A percentile compares a stretch with the other conserved stretches of the same genome.
These are phyloP conservation scores for Paramuricea clavata DNA, from an alignment of 92 coral and sea anemone species.

Conservation along the genomic window DNA sequence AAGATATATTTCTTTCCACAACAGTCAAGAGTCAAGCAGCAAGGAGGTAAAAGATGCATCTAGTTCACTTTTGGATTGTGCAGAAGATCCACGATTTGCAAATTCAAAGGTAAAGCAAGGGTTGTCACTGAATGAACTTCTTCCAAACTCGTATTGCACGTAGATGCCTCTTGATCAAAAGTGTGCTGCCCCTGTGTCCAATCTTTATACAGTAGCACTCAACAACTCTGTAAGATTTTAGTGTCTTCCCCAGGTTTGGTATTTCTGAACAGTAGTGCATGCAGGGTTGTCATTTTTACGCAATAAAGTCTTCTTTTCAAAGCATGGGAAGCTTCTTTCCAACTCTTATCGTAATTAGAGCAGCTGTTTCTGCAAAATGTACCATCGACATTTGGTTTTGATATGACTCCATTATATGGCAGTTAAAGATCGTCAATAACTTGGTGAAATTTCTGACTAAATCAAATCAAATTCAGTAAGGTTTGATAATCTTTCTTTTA, in stretches of 20 bases:
- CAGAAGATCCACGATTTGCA: conserved; percentile 89
- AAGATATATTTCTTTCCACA: neutral
- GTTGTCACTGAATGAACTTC: no score
- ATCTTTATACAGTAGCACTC: no score
- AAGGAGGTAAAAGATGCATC: conserved; percentile 81
- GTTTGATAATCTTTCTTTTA: conserved; percentile 57
- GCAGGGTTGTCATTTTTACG: neutral
- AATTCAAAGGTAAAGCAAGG: conserved; percentile 79
- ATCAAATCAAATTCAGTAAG: neutral
- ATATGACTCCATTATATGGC: neutral
- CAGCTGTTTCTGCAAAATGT: no score
- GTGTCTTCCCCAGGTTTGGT: no score
- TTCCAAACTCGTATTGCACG: no score
- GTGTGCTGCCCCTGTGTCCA: no score
- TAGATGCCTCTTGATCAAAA: no score
- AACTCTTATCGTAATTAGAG: no score
- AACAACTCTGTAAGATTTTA: no score
- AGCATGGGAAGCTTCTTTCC: no score
- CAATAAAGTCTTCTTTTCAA: neutral
- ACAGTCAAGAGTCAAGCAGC: neutral
- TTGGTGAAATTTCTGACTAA: neutral
- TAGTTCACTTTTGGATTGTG: conserved; percentile 83
- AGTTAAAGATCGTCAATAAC: no score
- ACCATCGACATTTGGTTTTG: neutral
- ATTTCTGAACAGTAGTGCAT: neutral